Evolutionary conservation across 2,888 invertebrate genomes (phyloP), one percentile per base, ranked within the genome.

Genomic region (Drosophila nr. medialis): DNA sequence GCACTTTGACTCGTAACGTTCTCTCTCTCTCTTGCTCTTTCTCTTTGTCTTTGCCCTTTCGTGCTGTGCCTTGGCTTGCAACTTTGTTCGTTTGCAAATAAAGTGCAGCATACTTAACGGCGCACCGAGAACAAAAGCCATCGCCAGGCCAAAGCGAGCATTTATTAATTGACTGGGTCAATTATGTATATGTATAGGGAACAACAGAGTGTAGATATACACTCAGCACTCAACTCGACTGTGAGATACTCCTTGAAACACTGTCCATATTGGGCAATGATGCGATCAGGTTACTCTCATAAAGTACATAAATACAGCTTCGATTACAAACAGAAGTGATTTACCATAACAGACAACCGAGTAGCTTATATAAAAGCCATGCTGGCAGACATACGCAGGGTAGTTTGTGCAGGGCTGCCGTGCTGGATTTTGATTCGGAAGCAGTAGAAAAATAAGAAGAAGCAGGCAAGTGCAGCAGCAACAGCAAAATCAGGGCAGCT

Each of bases 151-250:
- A 79, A 67, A 69, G 74, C 64, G 64, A 67, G 78, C 71, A 79
- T 81, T 83, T 83, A 79, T 83, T 83, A 84, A 86, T 83, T 84
- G 86, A 80, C 84, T 75, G 84, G 75, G 69, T 79, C 78, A 79
- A 79, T 79, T 79, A 75, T 24, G 15, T 29, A 18, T 38, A 34
- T 18, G 40, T n/a, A 61, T 38, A 48, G 11, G n/a, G 48, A 40
- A 32, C 18, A 32, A 27, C 13, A n/a, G 45, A 21, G 34, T 10
- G 34, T 27, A 21, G 2, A 10, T 11, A 2, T 0, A 11, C 24
- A 24, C 8, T 13, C 30, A n/a, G n/a, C 1, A 51, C 11, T 38
- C 42, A 27, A 34, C 29, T 1, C 53, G 30, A 18, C 38, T 0
- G 32, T 4, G 1, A 11, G 13, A 66, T 72, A 66, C 66, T 42